Conservation (phyloP, 2,113 vertebrate genomes). For the Copsychus sechellarum region DNA sequence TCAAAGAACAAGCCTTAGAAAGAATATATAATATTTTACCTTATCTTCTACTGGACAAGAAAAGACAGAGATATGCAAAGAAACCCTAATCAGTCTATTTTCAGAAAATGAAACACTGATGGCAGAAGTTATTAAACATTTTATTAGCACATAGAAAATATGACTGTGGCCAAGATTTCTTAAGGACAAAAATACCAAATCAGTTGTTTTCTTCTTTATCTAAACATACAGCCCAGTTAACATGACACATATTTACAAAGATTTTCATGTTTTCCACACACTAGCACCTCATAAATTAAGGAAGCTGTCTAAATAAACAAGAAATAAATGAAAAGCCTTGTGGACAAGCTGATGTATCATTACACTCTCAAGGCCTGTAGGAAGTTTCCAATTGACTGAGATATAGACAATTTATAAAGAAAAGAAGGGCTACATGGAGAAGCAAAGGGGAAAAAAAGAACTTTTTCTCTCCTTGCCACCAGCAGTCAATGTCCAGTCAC, state of each 20-base stretch:
- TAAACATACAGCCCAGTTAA: not conserved
- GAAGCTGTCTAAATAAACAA: not conserved
- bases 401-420: not conserved
- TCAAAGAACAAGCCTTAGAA: not conserved
- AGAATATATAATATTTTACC: not conserved
- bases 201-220: not conserved
- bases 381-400: not conserved
- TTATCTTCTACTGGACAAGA: not conserved
- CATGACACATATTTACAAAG: not conserved
- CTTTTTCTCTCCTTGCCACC: not conserved
- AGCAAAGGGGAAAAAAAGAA: not conserved
- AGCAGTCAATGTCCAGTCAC: fast-evolving
- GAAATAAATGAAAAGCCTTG: not conserved
- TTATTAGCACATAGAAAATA: not conserved
- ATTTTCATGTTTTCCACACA: not conserved
- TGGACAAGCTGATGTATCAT: not conserved
- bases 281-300: not conserved
- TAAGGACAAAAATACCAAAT: not conserved
- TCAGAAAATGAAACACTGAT: not conserved
- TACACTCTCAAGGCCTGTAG: not conserved
- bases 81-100: not conserved
- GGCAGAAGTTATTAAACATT: not conserved
- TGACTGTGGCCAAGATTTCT: not conserved
- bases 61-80: not conserved
- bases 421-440: not conserved